Evolutionary conservation across 92 coral and sea anemone genomes (phyloP), one percentile per base, ranked within the genome.

Genomic region (Siderastrea siderea): DNA sequence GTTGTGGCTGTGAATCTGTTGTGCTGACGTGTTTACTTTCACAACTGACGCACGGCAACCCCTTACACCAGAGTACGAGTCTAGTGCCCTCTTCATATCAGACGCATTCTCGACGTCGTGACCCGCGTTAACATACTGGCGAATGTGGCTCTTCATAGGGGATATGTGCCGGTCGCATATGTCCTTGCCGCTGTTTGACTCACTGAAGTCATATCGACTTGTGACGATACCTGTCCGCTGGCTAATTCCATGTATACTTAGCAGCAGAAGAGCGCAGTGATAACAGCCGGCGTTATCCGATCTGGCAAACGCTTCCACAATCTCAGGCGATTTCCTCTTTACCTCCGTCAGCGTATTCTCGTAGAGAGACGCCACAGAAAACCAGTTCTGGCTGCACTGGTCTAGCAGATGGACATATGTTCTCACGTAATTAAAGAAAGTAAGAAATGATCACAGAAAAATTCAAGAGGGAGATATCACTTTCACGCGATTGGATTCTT

Each of bases 111-210:
- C 67, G 64, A 53, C 78, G 50, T 82, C 77, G 59, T 82, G 65
- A 16, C 86, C 86, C 58, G 17, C 86, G 68, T 82, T 82, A 66
- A 71, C 86, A 66, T 50, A 82, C 78, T 71, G 86, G 49, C 78
- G 86, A 17, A 54, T 82, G 67, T 52, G 79, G 66, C 86, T 82
- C n/a, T 82, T 53, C 54, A 82, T 51, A 61, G 86, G 77, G 50
- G 86, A 68, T 17, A 82, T 82, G 67, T 71, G 78, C 55, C 78
- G 77, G 46, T 54, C 79, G 67, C 68, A 82, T 48, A 82, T 71
- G 38, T 82, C 86, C 61, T 82, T 82, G 57, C 86, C 86, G 38
- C 45, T 52, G 77, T 82, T 68, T 2, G 86, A 55, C 58, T 82
- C 78, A 64, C 69, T 26, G 38, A 26, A 26, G 38, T 26, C 38